Conservation (phyloP, 2,797 vertebrate species). For the Scomberomorus guttatus region DNA sequence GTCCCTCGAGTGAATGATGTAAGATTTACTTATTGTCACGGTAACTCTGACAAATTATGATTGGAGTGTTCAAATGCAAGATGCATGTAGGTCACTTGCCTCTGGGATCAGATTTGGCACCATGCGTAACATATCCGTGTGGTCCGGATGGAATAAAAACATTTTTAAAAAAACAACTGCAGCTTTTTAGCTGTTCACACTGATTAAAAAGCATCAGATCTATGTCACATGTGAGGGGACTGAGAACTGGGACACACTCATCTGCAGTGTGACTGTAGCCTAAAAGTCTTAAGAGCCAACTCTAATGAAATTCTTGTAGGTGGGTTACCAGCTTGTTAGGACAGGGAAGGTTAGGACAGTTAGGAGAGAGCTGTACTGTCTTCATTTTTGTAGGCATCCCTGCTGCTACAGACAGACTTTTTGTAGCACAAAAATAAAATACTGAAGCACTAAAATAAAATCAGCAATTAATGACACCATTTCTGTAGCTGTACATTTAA, state of each 20-base stretch:
- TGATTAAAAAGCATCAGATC: constrained; percentile 52
- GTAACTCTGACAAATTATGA: constrained; percentile 46
- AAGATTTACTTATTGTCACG: constrained; percentile 44
- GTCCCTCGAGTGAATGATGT: constrained; percentile 40
- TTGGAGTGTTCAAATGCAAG: constrained; percentile 32
- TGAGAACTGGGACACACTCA: constrained; percentile 38
- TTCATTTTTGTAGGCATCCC: not conserved
- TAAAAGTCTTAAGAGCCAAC: constrained; percentile 20
- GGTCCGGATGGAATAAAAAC: constrained; percentile 52
- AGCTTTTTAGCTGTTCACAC: constrained; percentile 32
- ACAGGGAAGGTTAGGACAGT: constrained; percentile 18
- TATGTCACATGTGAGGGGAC: constrained; percentile 55
- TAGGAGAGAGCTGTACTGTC: constrained; percentile 3
- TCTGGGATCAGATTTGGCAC: constrained; percentile 43
- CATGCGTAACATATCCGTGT: constrained; percentile 37
- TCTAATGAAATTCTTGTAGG: constrained; percentile 25
- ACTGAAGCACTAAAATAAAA: not conserved
- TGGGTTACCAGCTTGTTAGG: constrained; percentile 22
- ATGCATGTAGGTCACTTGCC: constrained; percentile 60
- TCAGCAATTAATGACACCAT: not conserved
- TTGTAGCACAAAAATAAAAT: not conserved
- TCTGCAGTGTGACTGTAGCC: not conserved
- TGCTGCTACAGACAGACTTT: not conserved
- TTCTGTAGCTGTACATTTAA: too few species aligned
- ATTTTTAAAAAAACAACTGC: not conserved